phyloP scores from a whole-genome alignment of 2,888 invertebrate genomes.

The Kryphioiulus occultus region DNA sequence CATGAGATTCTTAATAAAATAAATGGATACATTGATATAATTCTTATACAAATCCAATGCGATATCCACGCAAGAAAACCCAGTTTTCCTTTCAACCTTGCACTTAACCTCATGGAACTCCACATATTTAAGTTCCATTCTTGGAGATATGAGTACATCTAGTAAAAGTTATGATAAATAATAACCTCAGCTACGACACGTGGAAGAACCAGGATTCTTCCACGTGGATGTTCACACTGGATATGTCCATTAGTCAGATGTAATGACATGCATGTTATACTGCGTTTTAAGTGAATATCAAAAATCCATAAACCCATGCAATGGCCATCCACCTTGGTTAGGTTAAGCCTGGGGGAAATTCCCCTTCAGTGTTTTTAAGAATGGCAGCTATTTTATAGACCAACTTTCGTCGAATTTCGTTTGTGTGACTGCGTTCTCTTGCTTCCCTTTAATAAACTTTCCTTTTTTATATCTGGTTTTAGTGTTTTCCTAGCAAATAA shows the following conservation, averaged over 20 bases:
- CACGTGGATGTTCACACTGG: neutral
- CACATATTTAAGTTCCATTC: too few species aligned
- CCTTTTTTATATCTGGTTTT: constrained; percentile 32
- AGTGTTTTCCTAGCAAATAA: constrained; percentile 33
- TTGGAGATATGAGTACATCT: too few species aligned
- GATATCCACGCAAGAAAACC: too few species aligned
- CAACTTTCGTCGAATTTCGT: constrained; percentile 10
- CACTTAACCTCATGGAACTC: too few species aligned
- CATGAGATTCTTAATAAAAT: too few species aligned
- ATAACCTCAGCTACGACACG: too few species aligned
- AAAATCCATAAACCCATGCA: neutral
- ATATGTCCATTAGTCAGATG: neutral
- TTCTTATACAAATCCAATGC: too few species aligned
- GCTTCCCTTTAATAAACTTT: constrained; percentile 10
- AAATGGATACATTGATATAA: too few species aligned
- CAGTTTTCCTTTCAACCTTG: too few species aligned
- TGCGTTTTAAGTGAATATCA: constrained; percentile 28
- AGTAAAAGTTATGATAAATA: too few species aligned
- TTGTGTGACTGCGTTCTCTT: neutral
- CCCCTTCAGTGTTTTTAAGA: neutral
- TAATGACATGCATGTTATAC: neutral
- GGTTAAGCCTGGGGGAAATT: neutral
- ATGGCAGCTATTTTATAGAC: constrained; percentile 21
- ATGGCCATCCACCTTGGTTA: neutral
- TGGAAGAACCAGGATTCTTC: neutral